Percentiles rank a stretch among this genome's conserved stretches.
phyloP scores from a whole-genome alignment of 2,888 invertebrate genomes.

The Trissolcus japonicus region DNA sequence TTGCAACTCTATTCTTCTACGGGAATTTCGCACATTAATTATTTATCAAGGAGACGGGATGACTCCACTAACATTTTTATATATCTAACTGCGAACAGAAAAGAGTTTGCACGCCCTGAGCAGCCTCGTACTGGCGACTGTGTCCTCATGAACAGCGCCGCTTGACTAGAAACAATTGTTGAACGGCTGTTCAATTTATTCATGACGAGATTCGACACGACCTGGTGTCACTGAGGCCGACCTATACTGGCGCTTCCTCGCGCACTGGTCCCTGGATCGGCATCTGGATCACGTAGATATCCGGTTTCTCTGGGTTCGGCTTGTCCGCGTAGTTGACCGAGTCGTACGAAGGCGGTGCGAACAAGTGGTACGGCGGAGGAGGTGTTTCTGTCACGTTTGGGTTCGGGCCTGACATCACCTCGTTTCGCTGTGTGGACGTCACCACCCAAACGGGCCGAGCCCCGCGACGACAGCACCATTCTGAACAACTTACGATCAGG shows the following conservation, averaged over 20 bases:
- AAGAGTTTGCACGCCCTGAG: too few relatives aligned
- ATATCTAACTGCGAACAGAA: not conserved
- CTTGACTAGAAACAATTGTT: constrained; percentile 45
- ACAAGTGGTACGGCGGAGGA: constrained; percentile 79
- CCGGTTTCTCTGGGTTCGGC: constrained; percentile 70
- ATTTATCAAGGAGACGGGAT: not conserved
- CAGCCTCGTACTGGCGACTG: not conserved
- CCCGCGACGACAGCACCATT: constrained; percentile 78
- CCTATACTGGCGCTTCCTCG: constrained; percentile 60
- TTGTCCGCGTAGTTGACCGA: constrained; percentile 76
- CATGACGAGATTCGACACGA: constrained; percentile 46
- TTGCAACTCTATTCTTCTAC: not conserved
- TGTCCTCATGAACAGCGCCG: constrained; percentile 20
- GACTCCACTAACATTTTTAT: not conserved
- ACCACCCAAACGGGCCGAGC: constrained; percentile 68
- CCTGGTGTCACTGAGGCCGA: constrained; percentile 14
- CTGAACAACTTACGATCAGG: constrained; percentile 79
- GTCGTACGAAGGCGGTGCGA: constrained; percentile 79
- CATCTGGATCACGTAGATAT: constrained; percentile 77
- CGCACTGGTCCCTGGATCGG: constrained; percentile 72
- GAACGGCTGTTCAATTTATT: constrained; percentile 25
- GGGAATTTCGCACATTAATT: not conserved
- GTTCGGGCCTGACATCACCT: constrained; percentile 42
- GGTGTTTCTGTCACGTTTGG: constrained; percentile 73
- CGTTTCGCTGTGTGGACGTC: constrained; percentile 67